Evolutionary conservation across 2,113 vertebrate species (phyloP).

Genomic region (Peromyscus leucopus): DNA sequence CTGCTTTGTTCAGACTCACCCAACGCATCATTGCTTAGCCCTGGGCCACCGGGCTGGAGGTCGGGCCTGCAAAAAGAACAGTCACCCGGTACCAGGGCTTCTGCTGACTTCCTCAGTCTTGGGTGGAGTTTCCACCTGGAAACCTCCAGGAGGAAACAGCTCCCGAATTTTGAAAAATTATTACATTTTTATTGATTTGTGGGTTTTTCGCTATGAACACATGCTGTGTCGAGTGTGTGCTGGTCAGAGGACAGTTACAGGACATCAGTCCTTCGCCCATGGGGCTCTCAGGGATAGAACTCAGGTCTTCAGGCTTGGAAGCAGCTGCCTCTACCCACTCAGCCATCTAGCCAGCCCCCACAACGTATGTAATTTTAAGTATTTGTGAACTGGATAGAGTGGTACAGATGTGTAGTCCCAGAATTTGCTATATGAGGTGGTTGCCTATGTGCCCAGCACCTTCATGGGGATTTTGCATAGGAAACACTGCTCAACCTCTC

Average conservation of each 20-base stretch:
- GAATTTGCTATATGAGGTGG: background rate
- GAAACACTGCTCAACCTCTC: background rate
- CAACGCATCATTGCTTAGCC: too few relatives aligned
- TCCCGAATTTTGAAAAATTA: background rate
- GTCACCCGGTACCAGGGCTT: background rate
- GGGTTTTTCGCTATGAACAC: background rate
- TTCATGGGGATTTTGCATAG: background rate
- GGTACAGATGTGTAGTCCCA: background rate
- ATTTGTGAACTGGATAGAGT: background rate
- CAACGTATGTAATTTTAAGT: background rate
- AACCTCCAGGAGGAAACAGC: background rate
- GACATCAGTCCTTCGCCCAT: background rate
- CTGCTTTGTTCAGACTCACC: background rate
- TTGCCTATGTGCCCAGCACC: background rate
- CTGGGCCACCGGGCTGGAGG: background rate
- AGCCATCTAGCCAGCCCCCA: background rate
- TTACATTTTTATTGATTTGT: too few relatives aligned
- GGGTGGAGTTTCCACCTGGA: background rate
- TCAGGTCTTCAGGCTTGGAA: background rate
- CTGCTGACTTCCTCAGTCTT: background rate
- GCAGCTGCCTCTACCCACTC: background rate
- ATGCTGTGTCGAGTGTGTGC: too few relatives aligned
- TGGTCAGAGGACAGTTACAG: too few relatives aligned
- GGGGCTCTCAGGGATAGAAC: background rate
- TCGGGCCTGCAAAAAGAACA: background rate